Base-by-base conservation (phyloP, 2,888 invertebrate species). In the Autographa gamma region DNA sequence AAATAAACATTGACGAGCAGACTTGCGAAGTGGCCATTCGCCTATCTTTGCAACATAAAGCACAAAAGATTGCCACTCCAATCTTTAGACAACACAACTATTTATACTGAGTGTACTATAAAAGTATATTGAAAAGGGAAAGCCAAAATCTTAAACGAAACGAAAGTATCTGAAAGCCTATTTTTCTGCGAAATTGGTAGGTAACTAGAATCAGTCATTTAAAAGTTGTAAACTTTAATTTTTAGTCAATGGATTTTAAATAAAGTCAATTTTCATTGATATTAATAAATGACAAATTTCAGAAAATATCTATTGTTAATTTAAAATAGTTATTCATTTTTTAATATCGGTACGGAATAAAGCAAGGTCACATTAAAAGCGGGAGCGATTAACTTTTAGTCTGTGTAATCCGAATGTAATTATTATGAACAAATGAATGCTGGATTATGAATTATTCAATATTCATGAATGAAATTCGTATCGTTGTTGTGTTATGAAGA, bases 331-430 rank as follows among this genome's bases (percentile, higher is more conserved):
- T 61, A 54, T 71, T 69, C 63, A 69, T 81, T 73, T 78, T 71
- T 52, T 74, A 48, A 38, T 64, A 64, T 74, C 8, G 74, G 70
- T 62, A 81, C 80, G 72, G 71, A 81, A 71, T 77, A 79, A 79
- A 58, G 48, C 58, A 16, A 25, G 32, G 67, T 64, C 63, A 82
- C 34, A 31, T 64, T 73, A 54, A 74, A 71, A 77, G 75, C 77
- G 63, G 71, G 67, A 54, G 74, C 80, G 66, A 72, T 76, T 70
- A 60, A n/a, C 16, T 13, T 41, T 67, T 60, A 48, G 18, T 66
- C 6, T n/a, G 48, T 48, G 48, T n/a, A 48, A 48, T 48, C 48
- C 48, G n/a, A n/a, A 48, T n/a, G 6, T 48, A n/a, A 48, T 48
- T 48, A 48, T n/a, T n/a, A n/a, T 7, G n/a, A 48, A n/a, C n/a